Base-by-base conservation (phyloP, 2,888 invertebrate species). In the Archips xylosteana region DNA sequence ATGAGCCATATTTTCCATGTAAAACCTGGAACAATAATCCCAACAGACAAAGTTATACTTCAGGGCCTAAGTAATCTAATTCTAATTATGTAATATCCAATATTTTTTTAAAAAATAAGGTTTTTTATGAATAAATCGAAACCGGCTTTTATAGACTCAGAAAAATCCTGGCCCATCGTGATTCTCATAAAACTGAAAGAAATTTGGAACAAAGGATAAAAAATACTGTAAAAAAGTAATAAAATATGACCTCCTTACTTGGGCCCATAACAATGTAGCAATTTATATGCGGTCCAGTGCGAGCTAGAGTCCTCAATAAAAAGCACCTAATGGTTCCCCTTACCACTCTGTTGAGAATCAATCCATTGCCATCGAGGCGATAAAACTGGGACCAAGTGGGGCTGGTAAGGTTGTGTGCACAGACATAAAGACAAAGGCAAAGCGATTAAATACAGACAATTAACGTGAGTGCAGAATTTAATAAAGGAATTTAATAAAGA, bases 311-410 rank as follows among this genome's bases (percentile, higher is more conserved):
- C 32, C 70, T 77, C 77, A 80, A 81, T 81, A 80, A 80, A 79
- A 78, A 78, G 74, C 77, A 77, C 77, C 78, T 78, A 81, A 79
- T 80, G 78, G 75, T 76, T 75, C 76, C 79, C 75, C 75, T 69
- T 76, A 75, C 79, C 78, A 79, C 78, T 81, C 82, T 79, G 80
- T 77, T 77, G 78, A 78, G 80, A 83, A 84, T 85, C 84, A 84
- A 84, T 85, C 82, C 80, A 79, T 81, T 84, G 83, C 80, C 82
- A 80, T 79, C 74, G 76, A 61, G 78, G 77, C 76, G 79, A 77
- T 79, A 82, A 80, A 81, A 81, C 78, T 77, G 78, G 74, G 70
- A 67, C 69, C 72, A 63, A 42, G 57, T 34, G n/a, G 59, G 67
- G 63, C 47, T 49, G 9, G 36, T 74, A 65, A 70, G 36, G 70